Evolutionary conservation across 2,888 invertebrate genomes (phyloP), one percentile per base, ranked within the genome.

Genomic region (Melanostoma mellinum): DNA sequence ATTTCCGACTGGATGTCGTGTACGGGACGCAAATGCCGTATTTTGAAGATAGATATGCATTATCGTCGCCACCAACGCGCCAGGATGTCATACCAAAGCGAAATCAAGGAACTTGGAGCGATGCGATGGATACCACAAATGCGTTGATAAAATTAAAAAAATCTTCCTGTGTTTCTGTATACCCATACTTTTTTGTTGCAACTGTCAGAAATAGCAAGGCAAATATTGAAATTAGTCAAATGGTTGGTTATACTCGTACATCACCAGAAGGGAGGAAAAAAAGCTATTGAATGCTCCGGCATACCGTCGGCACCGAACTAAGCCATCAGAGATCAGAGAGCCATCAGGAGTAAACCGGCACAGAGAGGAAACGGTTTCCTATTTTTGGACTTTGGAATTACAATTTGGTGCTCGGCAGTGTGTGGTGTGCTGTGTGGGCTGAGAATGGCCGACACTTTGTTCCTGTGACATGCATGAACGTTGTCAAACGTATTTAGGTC

Each of bases 1-100:
- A 84, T 84, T 79, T 84, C 75, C 79, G 61, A 75, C 65, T 69
- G 84, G 84, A 84, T 74, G 74, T 84, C 79, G 71, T 69, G 74
- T 60, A 74, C 55, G 74, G 56, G 50, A 79, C 44, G 65, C 74
- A 74, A 79, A 71, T 74, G 71, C 61, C 79, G 75, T 71, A 79
- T 79, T 79, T 69, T 58, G 50, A 84, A 75, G 79, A 84, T 84
- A 84, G 79, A 84, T 75, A 79, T 71, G 79, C 71, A 79, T 74
- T 75, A 61, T 71, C 65, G 79, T 55, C 79, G 74, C 74, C 78
- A 74, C 56, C 78, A 68, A 72, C 48, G 58, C 73, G 48, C 60
- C 71, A 52, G 20, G 20, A 20, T 36, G 40, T 48, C 20, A 53
- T 40, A 50, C 55, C 42, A 35, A 44, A 53, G 1, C 36, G 9